phyloP scores from a whole-genome alignment of 2,113 vertebrate species.

The Xyrauchen texanus region DNA sequence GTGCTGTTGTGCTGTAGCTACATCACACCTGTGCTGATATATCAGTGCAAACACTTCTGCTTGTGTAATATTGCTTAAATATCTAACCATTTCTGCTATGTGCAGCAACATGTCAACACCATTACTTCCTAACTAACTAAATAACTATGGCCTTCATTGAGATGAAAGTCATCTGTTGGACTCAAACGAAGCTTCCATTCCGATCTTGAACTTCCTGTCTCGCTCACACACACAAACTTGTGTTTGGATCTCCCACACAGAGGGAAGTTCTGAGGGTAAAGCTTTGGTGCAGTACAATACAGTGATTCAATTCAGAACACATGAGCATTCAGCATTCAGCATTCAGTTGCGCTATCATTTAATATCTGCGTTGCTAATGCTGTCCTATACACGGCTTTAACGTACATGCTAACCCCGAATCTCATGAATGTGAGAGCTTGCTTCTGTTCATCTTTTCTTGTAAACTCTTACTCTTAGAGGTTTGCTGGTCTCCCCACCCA shows the following conservation, averaged over 20 bases:
- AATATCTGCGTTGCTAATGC: slow-evolving; percentile 21
- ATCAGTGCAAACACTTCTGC: no score
- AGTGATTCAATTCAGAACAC: background rate
- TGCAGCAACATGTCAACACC: background rate
- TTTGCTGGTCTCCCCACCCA: no score
- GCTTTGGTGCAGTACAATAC: background rate
- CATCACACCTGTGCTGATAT: no score
- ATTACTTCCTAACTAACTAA: background rate
- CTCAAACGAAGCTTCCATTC: background rate
- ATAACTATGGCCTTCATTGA: background rate
- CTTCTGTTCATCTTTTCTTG: background rate
- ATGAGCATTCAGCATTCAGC: slow-evolving; percentile 24
- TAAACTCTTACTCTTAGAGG: background rate
- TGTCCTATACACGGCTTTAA: slow-evolving; percentile 1
- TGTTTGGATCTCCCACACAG: slow-evolving; percentile 17
- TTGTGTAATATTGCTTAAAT: background rate
- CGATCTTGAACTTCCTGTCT: background rate
- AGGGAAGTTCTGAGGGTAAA: background rate
- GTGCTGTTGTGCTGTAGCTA: no score
- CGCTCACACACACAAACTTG: slow-evolving; percentile 14
- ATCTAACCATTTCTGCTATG: background rate
- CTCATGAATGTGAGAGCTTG: background rate
- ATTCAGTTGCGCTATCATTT: slow-evolving; percentile 27
- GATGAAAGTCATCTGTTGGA: background rate
- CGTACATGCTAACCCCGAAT: background rate